Evolutionary conservation across 2,113 vertebrate species (phyloP).

Genomic region (Emberiza fucata): DNA sequence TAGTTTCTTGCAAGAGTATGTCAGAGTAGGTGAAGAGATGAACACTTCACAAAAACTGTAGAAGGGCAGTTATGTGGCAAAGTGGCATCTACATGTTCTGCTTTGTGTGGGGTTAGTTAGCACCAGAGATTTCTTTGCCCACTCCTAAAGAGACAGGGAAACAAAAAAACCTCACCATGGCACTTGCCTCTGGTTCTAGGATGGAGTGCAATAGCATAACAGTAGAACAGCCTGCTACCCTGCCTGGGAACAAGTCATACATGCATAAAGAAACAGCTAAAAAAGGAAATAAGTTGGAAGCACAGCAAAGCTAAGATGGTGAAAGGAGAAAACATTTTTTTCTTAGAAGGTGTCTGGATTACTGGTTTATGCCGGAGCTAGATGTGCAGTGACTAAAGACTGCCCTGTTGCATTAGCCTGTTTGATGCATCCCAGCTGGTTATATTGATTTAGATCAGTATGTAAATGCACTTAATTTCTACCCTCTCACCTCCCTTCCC

Average conservation of each 20-base stretch:
- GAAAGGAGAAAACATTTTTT: not conserved
- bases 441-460: not conserved
- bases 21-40: not conserved
- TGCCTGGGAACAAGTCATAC: not conserved
- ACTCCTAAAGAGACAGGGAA: not conserved
- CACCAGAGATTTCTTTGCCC: not conserved
- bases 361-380: not conserved
- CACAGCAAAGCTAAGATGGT: fast-evolving
- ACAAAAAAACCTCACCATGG: not conserved
- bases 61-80: not conserved
- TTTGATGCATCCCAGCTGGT: not conserved
- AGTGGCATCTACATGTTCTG: not conserved
- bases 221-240: not conserved
- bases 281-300: not conserved
- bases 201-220: not conserved
- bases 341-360: not conserved
- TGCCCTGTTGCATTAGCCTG: not conserved
- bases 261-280: not conserved
- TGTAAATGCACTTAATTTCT: not conserved
- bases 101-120: not conserved
- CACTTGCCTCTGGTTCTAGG: not conserved
- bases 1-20: not conserved
- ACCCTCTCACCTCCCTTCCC: not conserved
- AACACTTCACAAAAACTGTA: not conserved
- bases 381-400: not conserved